Base-by-base conservation (phyloP, 1,140 invertebrate genomes). In the Drosophila sturtevanti region DNA sequence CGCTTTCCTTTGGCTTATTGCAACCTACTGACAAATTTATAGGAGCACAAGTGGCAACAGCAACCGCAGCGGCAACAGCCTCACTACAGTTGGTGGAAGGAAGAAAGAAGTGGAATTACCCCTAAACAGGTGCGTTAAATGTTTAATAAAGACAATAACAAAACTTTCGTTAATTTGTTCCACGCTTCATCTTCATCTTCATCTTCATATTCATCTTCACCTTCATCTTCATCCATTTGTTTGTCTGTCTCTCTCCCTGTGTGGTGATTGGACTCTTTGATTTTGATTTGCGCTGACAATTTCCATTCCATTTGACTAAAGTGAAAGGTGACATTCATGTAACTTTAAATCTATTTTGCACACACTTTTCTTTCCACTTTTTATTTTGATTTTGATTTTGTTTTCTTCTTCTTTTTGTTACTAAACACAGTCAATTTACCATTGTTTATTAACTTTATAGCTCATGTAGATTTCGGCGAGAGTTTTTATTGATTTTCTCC, bases 1-100 rank as follows among this genome's bases (percentile, higher is more conserved):
- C 82, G 82, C 82, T 87, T 87, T 87, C 84, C 82, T 89, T 81
- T 48, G 41, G 76, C 84, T 87, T 52, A 89, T 87, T 89, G 85
- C 60, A 84, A 63, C 24, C 38, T 65, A 56, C 31, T 64, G 34
- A 44, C 55, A 67, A 77, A 77, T 77, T 77, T 41, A 76, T 77
- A 77, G 60, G 69, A 61, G 74, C 55, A 2, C 60, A 51, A 68
- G 55, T 22, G 56, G 58, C 63, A 38, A 12, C 35, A n/a, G 4
- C 65, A 52, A n/a, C 59, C 34, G 41, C 34, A 74, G 18, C n/a
- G n/a, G n/a, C n/a, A n/a, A n/a, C n/a, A n/a, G n/a, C n/a, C n/a
- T n/a, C n/a, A n/a, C n/a, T n/a, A n/a, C n/a, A 52, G 35, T 38
- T 24, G 21, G 27, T n/a, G 11, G 18, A 18, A 18, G 24, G 58